phyloP scores from a whole-genome alignment of 2,888 invertebrate genomes.

The Synergus japonicus region DNA sequence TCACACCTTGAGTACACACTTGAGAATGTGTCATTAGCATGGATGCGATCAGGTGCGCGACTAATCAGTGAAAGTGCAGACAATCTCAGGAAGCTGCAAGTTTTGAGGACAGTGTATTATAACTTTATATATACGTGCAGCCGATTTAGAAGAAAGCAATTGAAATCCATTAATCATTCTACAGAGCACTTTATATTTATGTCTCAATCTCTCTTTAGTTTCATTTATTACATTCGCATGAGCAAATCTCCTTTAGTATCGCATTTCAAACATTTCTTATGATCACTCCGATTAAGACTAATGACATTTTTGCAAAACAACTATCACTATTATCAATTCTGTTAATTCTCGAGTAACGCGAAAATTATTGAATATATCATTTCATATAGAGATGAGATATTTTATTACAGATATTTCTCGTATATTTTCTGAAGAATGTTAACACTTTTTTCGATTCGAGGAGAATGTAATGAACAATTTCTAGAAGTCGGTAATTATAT shows the following conservation, averaged over 20 bases:
- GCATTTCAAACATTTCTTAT: background rate
- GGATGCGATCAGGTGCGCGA: slow-evolving; percentile 56
- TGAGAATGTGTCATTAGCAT: slow-evolving; percentile 46
- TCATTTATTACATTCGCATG: background rate
- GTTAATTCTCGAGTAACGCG: too few species aligned
- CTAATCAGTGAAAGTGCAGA: slow-evolving; percentile 66
- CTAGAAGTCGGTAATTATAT: slow-evolving; percentile 34
- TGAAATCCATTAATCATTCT: slow-evolving; percentile 8
- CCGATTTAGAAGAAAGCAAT: slow-evolving; percentile 13
- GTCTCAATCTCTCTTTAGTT: slow-evolving; percentile 1
- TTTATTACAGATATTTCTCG: background rate
- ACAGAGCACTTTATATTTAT: slow-evolving; percentile 1
- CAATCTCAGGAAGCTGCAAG: slow-evolving; percentile 39
- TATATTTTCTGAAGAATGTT: slow-evolving; percentile 7
- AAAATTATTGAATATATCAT: too few species aligned
- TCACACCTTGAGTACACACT: background rate
- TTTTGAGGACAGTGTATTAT: slow-evolving; percentile 21
- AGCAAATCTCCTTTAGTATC: background rate
- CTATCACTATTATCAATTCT: background rate
- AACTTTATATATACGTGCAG: slow-evolving; percentile 25
- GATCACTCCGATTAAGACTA: background rate
- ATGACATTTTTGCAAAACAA: background rate
- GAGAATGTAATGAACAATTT: slow-evolving; percentile 25
- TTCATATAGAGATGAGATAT: too few species aligned
- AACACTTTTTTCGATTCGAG: background rate